Base-by-base conservation (phyloP, 2,113 vertebrate species). In the Takifugu bimaculatus region DNA sequence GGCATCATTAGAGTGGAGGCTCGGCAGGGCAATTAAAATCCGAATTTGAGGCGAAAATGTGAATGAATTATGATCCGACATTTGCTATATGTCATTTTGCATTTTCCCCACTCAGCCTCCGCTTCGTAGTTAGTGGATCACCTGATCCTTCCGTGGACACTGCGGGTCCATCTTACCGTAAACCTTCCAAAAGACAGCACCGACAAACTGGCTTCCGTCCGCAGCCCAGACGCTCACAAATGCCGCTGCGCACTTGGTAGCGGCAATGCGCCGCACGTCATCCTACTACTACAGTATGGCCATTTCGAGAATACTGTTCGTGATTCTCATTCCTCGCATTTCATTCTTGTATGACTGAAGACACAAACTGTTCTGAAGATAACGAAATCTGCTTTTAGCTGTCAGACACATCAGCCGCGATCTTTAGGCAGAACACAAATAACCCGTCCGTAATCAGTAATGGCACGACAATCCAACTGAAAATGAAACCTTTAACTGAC, bases 31-130 rank as follows among this genome's bases (percentile, higher is more conserved):
- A 77, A 74, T 76, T 74, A 56, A 79, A 65, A 76, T 85, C 85
- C 77, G 51, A 81, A 81, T 76, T 56, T 63, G 78, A 88, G 84
- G 49, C 82, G 57, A 69, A 84, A 83, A 70, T 57, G 78, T 85
- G 90, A 81, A 85, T 88, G 89, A 63, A 83, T 84, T 78, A 63
- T 72, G 86, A 89, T 87, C 90, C 92, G 90, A 91, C 88, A 81
- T 92, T 84, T 88, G 90, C 85, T 83, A 81, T 78, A 90, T 92
- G 91, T 92, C 95, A 96, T 96, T 82, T 88, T 91, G 91, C 93
- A 91, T 92, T 82, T 89, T 90, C 82, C 53, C 48, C 72, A 78
- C 75, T 87, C 81, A 84, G 76, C 84, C 84, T 86, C 81, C 65
- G 85, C 85, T 87, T 69, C 70, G 78, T 84, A 82, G 77, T 80